Evolutionary conservation across 2,888 invertebrate species (phyloP).

Genomic region (Ormyrus nitidulus): DNA sequence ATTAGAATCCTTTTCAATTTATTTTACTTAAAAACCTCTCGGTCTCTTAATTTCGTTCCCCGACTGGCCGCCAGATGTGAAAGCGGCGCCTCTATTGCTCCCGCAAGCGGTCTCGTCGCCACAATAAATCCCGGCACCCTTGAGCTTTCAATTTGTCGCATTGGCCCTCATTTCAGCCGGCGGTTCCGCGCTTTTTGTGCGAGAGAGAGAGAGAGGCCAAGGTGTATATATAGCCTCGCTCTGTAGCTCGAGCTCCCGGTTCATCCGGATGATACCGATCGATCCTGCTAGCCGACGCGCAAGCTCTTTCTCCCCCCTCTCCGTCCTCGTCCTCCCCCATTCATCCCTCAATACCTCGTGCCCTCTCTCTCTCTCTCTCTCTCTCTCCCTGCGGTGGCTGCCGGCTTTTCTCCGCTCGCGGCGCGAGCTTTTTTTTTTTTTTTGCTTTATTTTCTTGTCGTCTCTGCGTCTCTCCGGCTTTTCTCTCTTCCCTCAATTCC

Average conservation of each 20-base stretch:
- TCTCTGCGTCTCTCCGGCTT: background rate
- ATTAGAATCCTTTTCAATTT: no score
- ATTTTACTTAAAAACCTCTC: no score
- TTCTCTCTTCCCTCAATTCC: background rate
- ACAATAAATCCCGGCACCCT: background rate
- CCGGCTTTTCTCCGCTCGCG: no score
- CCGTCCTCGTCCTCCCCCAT: background rate
- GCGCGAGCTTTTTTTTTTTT: background rate
- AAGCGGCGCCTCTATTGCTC: no score
- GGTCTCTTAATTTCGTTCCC: no score
- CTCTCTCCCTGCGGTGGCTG: background rate
- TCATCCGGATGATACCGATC: constrained; percentile 47
- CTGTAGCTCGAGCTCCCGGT: constrained; percentile 18
- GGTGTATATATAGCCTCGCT: background rate
- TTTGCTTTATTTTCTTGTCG: background rate
- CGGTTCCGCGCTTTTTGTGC: no score
- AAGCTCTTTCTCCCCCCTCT: constrained; percentile 7
- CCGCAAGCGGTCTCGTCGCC: no score
- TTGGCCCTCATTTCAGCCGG: background rate
- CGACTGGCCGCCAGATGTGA: no score
- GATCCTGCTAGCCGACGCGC: constrained; percentile 33
- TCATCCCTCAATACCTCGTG: constrained; percentile 9
- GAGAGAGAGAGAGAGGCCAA: no score
- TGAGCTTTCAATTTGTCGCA: background rate
- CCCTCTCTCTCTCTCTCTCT: background rate